A percentile compares a stretch with the other conserved stretches of the same genome.
phyloP scores from a whole-genome alignment of 2,113 vertebrate species.

The Thomomys bottae region DNA sequence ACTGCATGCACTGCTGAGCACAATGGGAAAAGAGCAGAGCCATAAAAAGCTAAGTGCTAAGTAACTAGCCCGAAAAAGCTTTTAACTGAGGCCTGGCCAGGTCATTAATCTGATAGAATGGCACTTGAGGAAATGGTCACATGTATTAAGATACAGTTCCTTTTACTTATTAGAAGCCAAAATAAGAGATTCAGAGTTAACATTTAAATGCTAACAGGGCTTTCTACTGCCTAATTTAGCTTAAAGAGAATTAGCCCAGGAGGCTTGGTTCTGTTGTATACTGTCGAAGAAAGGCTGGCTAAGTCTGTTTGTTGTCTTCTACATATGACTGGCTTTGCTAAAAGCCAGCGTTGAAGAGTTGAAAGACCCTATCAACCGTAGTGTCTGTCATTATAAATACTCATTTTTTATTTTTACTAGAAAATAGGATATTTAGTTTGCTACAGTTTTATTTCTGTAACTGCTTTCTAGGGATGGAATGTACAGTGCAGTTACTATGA shows the following conservation, averaged over 20 bases:
- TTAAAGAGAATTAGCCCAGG: slow-evolving; percentile 25
- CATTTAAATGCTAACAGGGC: slow-evolving; percentile 40
- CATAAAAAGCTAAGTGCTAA: slow-evolving; percentile 84
- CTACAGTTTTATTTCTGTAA: background rate
- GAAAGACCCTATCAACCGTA: slow-evolving; percentile 12
- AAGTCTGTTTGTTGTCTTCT: background rate
- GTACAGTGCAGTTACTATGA: background rate
- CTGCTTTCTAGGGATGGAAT: background rate
- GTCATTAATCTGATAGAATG: slow-evolving; percentile 83
- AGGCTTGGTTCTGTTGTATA: slow-evolving; percentile 47
- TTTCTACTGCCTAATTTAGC: slow-evolving; percentile 43
- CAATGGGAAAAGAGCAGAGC: slow-evolving; percentile 87
- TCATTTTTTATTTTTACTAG: background rate
- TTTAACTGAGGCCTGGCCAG: slow-evolving; percentile 80
- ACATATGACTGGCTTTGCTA: background rate
- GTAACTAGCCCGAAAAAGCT: slow-evolving; percentile 82
- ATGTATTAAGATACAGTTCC: slow-evolving; percentile 57
- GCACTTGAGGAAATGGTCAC: slow-evolving; percentile 76
- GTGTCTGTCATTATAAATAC: background rate
- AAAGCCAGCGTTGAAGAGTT: slow-evolving; percentile 21
- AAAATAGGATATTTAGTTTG: slow-evolving; percentile 31
- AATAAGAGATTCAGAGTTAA: slow-evolving; percentile 64
- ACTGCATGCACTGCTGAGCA: slow-evolving; percentile 85
- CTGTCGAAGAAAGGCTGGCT: slow-evolving; percentile 46
- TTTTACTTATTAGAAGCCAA: slow-evolving; percentile 72